Base-by-base conservation (phyloP, 2,113 vertebrate genomes). In the Chloropsis hardwickii region DNA sequence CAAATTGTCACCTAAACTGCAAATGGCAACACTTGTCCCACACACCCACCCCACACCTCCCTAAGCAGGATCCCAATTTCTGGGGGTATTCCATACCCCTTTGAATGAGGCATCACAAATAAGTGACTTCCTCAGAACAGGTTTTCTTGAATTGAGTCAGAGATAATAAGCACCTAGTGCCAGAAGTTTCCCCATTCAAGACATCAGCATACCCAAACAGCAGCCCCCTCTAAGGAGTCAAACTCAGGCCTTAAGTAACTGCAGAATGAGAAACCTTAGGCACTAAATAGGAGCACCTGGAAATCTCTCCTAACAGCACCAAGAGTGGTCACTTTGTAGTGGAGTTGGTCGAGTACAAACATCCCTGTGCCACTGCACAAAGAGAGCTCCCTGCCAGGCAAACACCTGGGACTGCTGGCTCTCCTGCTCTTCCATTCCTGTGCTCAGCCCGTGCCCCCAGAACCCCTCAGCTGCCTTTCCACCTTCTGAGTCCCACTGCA, bases 401-500 rank as follows among this genome's bases (percentile, higher is more conserved):
- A 29, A n/a, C 12, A 22, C 21, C 37, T 39, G 42, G 18, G 20
- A 18, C 39, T 47, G 5, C 19, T 60, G 28, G 0, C 4, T 73
- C 13, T 88, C 44, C 33, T 67, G 11, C 20, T 5, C 0, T 73
- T 62, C 79, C 22, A 0, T 44, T 67, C 35, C 48, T 5, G 0
- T 27, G 14, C 22, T 87, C 35, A 44, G 20, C 21, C 62, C 0
- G 0, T 77, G 12, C 1, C 4, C 11, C 18, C 17, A 51, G 29
- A 72, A 1, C 1, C 14, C 7, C 21, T 27, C 4, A 0, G 2
- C 37, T 29, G 9, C 5, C 20, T 65, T 69, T 66, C 27, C 17
- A 44, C 3, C 11, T 56, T 39, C 47, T 48, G 5, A 37, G 23
- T 10, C 14, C 11, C 24, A 23, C 29, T 15, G 4, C 9, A 2